These are phyloP conservation scores for Brachyalestes nurse DNA, from an alignment of 2,797 vertebrate species.

Conservation along the genomic window DNA sequence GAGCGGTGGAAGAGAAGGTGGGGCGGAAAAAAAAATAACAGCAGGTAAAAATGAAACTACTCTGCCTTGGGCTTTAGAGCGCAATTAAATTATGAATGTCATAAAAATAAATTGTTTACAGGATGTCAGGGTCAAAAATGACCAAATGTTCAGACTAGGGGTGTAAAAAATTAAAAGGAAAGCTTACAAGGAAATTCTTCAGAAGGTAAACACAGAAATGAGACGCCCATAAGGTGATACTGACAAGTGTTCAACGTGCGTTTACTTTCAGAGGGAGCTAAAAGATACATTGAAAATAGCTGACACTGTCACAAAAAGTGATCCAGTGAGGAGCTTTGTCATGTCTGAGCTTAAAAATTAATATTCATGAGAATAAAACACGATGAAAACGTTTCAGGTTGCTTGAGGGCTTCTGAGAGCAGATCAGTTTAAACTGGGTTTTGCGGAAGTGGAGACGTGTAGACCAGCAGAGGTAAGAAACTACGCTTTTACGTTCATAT, in stretches of 20 bases:
- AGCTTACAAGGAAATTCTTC: not conserved
- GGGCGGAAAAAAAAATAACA: not conserved
- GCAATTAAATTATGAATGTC: not conserved
- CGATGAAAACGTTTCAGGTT: not conserved
- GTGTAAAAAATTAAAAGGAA: not conserved
- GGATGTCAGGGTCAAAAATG: not conserved
- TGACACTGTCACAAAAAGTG: too few species aligned
- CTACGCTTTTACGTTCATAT: not conserved
- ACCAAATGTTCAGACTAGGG: too few species aligned
- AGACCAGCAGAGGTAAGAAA: not conserved
- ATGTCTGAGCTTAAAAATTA: too few species aligned
- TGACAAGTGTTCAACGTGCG: not conserved
- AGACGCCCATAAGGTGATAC: not conserved
- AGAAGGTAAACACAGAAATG: not conserved
- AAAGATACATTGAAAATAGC: not conserved
- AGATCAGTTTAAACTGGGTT: not conserved
- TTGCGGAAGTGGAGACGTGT: not conserved
- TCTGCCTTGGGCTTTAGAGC: not conserved
- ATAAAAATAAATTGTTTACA: not conserved
- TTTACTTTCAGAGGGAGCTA: not conserved
- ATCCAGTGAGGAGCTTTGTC: too few species aligned
- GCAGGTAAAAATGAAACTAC: not conserved
- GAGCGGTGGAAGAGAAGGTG: not conserved
- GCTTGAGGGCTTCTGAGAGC: not conserved
- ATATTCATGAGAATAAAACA: too few species aligned